A percentile compares a stretch with the other conserved stretches of the same genome.
Evolutionary conservation across 1,140 invertebrate species (phyloP).

Genomic region (Drosophila elegans): DNA sequence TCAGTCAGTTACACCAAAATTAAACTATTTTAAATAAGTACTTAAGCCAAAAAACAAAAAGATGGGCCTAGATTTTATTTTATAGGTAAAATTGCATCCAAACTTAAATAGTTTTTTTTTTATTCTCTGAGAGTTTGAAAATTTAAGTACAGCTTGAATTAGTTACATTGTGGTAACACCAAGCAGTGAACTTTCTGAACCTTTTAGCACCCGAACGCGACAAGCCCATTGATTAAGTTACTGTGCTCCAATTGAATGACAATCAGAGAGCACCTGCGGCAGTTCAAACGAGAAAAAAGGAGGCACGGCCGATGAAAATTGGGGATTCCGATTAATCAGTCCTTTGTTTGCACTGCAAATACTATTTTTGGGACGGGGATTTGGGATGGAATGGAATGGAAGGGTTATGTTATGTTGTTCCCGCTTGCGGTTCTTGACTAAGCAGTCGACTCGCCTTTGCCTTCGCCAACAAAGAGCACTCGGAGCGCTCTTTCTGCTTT

Average conservation of each 20-base stretch:
- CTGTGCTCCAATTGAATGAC: neutral
- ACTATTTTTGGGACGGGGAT: slow-evolving; percentile 34
- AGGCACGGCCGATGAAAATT: slow-evolving; percentile 25
- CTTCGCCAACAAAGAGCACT: slow-evolving; percentile 27
- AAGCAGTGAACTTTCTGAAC: no score
- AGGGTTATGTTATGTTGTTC: slow-evolving; percentile 4
- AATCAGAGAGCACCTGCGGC: slow-evolving; percentile 15
- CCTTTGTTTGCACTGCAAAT: slow-evolving; percentile 25
- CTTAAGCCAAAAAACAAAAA: no score
- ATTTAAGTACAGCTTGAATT: no score
- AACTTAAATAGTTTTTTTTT: no score
- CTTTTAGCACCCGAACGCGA: no score
- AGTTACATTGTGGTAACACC: no score
- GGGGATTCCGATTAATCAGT: slow-evolving; percentile 32
- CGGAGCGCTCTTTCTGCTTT: neutral
- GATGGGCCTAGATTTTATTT: no score
- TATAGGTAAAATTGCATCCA: no score
- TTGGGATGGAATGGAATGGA: neutral
- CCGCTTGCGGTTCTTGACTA: neutral
- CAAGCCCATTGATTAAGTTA: no score
- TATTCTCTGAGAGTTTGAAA: no score
- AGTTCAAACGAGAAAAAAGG: slow-evolving; percentile 17
- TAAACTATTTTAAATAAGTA: no score
- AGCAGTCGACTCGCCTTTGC: neutral
- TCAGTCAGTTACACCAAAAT: no score